Conservation (phyloP, 2,113 vertebrate species). For the Hyaena hyaena region DNA sequence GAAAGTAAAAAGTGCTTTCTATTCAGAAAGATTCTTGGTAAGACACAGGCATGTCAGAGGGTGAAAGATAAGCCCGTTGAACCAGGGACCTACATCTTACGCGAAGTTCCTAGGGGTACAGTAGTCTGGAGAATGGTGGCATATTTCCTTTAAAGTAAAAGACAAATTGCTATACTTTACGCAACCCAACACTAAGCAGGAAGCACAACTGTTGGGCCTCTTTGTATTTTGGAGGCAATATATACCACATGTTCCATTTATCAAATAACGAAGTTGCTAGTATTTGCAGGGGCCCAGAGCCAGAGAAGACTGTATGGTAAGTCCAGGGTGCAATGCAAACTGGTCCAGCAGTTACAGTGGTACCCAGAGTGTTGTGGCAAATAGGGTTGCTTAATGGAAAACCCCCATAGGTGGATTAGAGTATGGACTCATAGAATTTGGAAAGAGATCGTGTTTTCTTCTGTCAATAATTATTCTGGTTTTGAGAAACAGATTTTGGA, state of each 20-base stretch:
- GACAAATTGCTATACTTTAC: not conserved
- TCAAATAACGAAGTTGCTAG: not conserved
- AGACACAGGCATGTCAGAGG: not conserved
- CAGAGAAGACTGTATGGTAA: not conserved
- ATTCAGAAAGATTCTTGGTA: not conserved
- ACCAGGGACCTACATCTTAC: not conserved
- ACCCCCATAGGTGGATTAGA: not conserved
- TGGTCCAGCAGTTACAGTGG: not conserved
- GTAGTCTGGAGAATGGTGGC: not conserved
- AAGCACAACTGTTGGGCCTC: not conserved
- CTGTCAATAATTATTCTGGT: not conserved
- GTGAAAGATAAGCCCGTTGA: not conserved
- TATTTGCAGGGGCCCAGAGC: not conserved
- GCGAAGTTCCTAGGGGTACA: not conserved
- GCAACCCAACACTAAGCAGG: not conserved
- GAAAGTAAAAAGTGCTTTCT: conserved; percentile 13
- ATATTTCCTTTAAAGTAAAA: not conserved
- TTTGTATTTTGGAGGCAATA: not conserved
- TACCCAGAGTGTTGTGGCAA: not conserved
- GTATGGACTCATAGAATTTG: not conserved
- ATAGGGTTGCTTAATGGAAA: not conserved
- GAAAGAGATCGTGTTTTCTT: not conserved
- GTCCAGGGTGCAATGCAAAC: not conserved
- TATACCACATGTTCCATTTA: not conserved
- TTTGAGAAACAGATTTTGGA: not conserved